phyloP scores from a whole-genome alignment of 2,888 invertebrate genomes.

The Cyclophora albipunctata region DNA sequence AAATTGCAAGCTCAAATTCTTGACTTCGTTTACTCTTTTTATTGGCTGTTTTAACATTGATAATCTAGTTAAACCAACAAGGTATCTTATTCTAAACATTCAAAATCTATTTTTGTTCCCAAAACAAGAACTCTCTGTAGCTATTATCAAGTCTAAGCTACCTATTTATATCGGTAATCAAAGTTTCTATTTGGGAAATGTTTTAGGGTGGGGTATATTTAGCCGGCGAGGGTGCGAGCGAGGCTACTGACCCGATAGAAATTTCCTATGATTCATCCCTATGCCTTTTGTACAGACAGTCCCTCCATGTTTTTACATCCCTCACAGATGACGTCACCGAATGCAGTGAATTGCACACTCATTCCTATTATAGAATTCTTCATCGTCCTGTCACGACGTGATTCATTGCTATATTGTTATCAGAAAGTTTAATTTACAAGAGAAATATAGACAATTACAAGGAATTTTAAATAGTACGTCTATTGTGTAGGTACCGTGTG shows the following conservation, averaged over 20 bases:
- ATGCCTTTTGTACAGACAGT: conserved; percentile 55
- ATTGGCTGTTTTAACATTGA: no score
- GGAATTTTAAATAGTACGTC: conserved; percentile 10
- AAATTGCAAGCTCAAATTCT: no score
- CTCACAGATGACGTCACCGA: conserved; percentile 60
- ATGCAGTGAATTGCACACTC: conserved; percentile 41
- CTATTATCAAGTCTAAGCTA: no score
- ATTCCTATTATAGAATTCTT: conserved; percentile 45
- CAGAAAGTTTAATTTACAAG: conserved; percentile 35
- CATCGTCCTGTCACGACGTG: conserved; percentile 46
- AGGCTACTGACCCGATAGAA: conserved; percentile 60
- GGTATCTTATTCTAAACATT: background rate
- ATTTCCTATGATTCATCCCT: conserved; percentile 70
- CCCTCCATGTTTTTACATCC: conserved; percentile 53
- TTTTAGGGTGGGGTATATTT: conserved; percentile 52
- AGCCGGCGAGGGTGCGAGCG: conserved; percentile 38
- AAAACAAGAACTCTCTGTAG: conserved; percentile 15
- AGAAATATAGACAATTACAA: conserved; percentile 10
- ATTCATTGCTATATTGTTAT: conserved; percentile 46
- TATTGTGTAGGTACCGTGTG: conserved; percentile 16
- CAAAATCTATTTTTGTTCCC: conserved; percentile 19
- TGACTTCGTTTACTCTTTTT: no score
- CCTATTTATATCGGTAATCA: conserved; percentile 28
- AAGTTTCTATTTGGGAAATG: conserved; percentile 28
- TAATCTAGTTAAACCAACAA: no score